Evolutionary conservation across 2,797 vertebrate genomes (phyloP).

Genomic region (Sebastes cheni): DNA sequence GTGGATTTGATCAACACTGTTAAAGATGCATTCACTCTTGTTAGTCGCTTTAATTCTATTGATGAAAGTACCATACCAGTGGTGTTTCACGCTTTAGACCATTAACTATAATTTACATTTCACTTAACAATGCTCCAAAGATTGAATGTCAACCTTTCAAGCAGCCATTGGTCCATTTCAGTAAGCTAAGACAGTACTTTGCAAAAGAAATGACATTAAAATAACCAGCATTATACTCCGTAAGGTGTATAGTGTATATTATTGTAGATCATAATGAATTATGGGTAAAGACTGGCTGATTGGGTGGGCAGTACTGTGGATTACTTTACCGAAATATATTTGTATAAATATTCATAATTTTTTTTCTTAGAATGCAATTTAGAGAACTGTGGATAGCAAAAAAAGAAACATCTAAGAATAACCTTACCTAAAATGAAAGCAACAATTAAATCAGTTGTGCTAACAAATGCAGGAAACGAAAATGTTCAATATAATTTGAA

Average conservation of each 20-base stretch:
- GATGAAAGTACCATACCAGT: neutral
- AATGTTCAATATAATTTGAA: too few species aligned
- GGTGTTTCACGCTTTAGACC: neutral
- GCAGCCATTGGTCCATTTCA: neutral
- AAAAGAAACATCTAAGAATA: neutral
- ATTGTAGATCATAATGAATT: neutral
- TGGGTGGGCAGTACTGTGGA: neutral
- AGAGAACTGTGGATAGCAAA: neutral
- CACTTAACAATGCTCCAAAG: neutral
- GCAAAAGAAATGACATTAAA: neutral
- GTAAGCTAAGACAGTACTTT: neutral
- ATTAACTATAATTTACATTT: neutral
- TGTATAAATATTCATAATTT: neutral
- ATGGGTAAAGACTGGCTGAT: neutral
- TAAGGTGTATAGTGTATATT: neutral
- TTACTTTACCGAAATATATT: neutral
- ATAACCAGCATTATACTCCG: neutral
- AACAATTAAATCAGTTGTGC: neutral
- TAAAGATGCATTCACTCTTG: neutral
- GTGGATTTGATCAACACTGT: constrained; percentile 3
- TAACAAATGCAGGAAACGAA: too few species aligned
- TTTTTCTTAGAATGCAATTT: neutral
- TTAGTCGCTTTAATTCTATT: neutral
- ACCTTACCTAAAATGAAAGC: neutral
- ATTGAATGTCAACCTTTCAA: neutral